A percentile compares a stretch with the other conserved stretches of the same genome.
These are phyloP conservation scores for Percina caprodes DNA, from an alignment of 2,113 vertebrate species.

Conservation along the genomic window DNA sequence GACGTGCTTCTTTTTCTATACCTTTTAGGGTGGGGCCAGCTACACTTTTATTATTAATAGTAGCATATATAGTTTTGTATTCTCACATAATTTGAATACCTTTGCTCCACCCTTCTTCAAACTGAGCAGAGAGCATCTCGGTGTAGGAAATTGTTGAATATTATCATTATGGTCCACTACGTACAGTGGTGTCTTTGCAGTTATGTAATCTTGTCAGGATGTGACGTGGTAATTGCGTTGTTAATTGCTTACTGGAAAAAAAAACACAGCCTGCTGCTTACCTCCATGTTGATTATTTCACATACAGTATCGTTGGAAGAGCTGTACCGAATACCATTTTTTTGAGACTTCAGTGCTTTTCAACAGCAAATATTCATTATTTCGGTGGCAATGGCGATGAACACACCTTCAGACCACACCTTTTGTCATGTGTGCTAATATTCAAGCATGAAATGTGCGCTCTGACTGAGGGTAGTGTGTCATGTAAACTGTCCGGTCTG, in stretches of 20 bases:
- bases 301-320: not conserved
- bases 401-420: too few species aligned
- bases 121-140: not conserved
- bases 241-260: not conserved
- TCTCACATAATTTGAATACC: not conserved
- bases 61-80: not conserved
- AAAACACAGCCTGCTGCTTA: not conserved
- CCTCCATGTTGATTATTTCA: not conserved
- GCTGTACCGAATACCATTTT: too few species aligned
- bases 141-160: not conserved
- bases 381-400: too few species aligned
- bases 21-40: not conserved
- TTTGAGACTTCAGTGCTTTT: too few species aligned
- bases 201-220: not conserved
- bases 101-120: not conserved
- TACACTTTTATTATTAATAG: not conserved
- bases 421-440: constrained; percentile 16
- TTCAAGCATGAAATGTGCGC: constrained; percentile 29
- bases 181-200: not conserved
- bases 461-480: constrained; percentile 3
- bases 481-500: constrained; percentile 46
- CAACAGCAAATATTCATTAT: too few species aligned
- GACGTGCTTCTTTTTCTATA: not conserved
- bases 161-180: not conserved
- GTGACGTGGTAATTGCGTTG: not conserved